Percentiles rank a stretch among this genome's conserved stretches.
Conservation (phyloP, 2,797 vertebrate species). For the Rachycentron canadum region DNA sequence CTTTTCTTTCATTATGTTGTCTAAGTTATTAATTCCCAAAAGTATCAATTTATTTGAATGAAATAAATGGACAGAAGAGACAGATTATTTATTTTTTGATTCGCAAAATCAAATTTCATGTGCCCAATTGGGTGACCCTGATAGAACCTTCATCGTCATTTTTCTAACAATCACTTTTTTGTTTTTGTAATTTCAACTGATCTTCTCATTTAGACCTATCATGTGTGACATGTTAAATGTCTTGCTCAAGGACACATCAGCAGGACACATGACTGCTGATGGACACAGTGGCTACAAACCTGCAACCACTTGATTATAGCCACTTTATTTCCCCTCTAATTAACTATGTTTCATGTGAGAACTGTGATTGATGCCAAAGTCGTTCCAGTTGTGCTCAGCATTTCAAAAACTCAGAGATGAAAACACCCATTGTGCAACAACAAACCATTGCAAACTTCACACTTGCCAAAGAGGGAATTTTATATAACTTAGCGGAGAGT, state of each 20-base stretch:
- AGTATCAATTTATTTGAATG: too few relatives aligned
- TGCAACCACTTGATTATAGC: conserved; percentile 52
- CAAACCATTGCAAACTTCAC: conserved; percentile 54
- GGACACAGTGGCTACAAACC: conserved; percentile 43
- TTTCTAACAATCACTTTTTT: conserved; percentile 8
- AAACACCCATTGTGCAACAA: conserved; percentile 54
- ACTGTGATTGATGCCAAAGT: conserved; percentile 27
- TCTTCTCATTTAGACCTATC: conserved; percentile 20
- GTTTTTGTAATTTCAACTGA: conserved; percentile 3
- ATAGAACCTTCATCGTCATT: conserved; percentile 8
- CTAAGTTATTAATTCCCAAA: too few relatives aligned
- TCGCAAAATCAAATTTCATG: conserved; percentile 7
- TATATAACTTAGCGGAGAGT: conserved; percentile 45
- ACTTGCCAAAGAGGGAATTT: conserved; percentile 59
- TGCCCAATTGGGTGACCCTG: conserved; percentile 5
- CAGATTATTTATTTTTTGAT: background rate
- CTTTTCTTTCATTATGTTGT: too few relatives aligned
- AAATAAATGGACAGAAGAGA: too few relatives aligned
- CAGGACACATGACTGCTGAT: conserved; percentile 25
- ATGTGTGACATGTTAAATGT: conserved; percentile 3
- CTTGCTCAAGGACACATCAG: conserved; percentile 47
- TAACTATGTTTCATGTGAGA: conserved; percentile 48
- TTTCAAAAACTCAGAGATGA: conserved; percentile 41
- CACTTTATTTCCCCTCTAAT: conserved; percentile 48
- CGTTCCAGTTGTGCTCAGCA: conserved; percentile 30